Evolutionary conservation across 2,797 vertebrate species (phyloP).

Genomic region (Telmatherina bonti): DNA sequence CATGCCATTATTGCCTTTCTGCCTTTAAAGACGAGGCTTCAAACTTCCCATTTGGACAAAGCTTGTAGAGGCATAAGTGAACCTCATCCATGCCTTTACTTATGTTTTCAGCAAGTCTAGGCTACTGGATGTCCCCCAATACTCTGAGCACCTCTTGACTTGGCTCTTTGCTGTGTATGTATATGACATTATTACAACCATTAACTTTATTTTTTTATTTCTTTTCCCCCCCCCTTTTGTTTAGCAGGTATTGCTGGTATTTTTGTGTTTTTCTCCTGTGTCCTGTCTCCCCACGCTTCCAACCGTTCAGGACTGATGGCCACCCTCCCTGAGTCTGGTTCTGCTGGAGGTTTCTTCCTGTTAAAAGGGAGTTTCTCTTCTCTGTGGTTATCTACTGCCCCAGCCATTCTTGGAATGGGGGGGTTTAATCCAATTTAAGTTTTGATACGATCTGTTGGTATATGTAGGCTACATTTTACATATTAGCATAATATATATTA

Average conservation of each 20-base stretch:
- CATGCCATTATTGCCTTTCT: background rate
- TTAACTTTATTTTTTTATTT: constrained; percentile 17
- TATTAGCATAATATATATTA: background rate
- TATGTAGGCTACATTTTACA: background rate
- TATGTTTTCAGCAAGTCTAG: background rate
- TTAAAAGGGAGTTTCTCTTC: constrained; percentile 29
- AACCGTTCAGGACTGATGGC: constrained; percentile 24
- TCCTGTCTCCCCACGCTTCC: background rate
- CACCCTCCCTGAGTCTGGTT: constrained; percentile 11
- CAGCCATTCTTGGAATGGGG: background rate
- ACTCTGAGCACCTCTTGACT: background rate
- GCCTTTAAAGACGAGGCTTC: background rate
- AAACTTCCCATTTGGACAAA: background rate
- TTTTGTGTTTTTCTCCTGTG: constrained; percentile 13
- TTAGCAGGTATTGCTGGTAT: constrained; percentile 18
- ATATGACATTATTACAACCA: background rate
- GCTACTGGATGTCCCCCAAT: background rate
- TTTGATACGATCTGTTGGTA: constrained; percentile 15
- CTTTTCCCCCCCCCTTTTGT: constrained; percentile 7
- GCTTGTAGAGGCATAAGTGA: background rate
- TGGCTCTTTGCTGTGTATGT: background rate
- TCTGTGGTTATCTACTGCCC: background rate
- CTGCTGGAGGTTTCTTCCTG: constrained; percentile 32
- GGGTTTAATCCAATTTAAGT: constrained; percentile 2
- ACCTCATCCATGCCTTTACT: background rate